phyloP scores from a whole-genome alignment of 2,113 vertebrate genomes.

The Chamaea fasciata region DNA sequence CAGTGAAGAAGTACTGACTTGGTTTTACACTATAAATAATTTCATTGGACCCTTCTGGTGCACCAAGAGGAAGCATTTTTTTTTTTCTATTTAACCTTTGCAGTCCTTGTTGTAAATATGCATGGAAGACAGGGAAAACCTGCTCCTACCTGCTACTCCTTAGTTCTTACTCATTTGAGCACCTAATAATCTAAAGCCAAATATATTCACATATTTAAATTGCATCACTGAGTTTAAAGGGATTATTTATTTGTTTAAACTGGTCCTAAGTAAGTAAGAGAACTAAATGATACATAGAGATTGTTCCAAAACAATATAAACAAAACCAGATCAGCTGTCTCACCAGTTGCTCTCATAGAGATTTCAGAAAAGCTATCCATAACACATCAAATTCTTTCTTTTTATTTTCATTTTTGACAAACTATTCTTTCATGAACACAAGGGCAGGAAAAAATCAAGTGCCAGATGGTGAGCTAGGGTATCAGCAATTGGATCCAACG shows the following conservation, averaged over 20 bases:
- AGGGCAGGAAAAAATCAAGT: conserved; percentile 42
- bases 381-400: conserved; percentile 9
- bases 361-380: conserved; percentile 16
- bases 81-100: background rate
- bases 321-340: conserved; percentile 13
- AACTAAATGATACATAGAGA: background rate
- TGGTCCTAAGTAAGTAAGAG: background rate
- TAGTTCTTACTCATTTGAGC: background rate
- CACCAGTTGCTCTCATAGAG: background rate
- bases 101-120: background rate
- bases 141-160: background rate
- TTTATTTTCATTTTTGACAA: conserved; percentile 39
- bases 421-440: conserved; percentile 24
- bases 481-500: background rate
- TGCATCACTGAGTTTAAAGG: background rate
- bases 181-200: background rate
- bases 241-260: background rate
- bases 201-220: background rate
- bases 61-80: background rate
- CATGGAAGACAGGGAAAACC: background rate
- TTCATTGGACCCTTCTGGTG: background rate
- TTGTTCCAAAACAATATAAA: conserved; percentile 10
- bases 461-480: conserved; percentile 38
- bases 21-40: background rate
- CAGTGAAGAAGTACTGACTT: background rate